These are phyloP conservation scores for Sycophila texana DNA, from an alignment of 2,888 invertebrate species.

Conservation along the genomic window DNA sequence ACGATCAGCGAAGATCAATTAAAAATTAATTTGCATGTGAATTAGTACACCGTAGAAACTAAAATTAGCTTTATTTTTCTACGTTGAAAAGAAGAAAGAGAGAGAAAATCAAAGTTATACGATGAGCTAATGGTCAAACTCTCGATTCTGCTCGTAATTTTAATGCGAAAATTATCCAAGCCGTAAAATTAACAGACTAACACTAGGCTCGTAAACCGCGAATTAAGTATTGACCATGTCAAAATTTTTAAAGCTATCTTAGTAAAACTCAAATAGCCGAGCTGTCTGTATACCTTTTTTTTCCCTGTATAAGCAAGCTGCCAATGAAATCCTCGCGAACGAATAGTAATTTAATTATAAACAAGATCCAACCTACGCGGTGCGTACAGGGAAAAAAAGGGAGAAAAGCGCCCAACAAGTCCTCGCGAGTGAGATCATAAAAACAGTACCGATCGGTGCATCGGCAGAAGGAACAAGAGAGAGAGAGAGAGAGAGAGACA, in stretches of 20 bases:
- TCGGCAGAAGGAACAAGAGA: not conserved
- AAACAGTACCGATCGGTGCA: conserved; percentile 15
- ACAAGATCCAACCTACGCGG: not conserved
- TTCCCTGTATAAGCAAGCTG: conserved; percentile 3
- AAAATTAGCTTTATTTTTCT: no score
- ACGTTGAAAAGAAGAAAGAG: no score
- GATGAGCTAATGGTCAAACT: no score
- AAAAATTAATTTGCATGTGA: no score
- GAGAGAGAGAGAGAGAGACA: not conserved
- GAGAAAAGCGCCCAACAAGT: not conserved
- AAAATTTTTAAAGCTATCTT: not conserved
- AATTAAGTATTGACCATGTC: conserved; percentile 6
- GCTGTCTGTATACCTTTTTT: not conserved
- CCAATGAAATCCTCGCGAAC: not conserved
- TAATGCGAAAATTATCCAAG: conserved; percentile 5
- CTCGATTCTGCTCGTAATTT: conserved; percentile 3
- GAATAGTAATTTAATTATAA: conserved; percentile 39
- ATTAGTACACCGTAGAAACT: no score
- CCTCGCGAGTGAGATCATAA: conserved; percentile 2
- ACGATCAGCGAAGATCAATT: no score
- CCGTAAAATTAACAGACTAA: conserved; percentile 8
- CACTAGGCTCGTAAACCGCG: not conserved
- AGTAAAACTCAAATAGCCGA: not conserved
- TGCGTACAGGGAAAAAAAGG: not conserved
- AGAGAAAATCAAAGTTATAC: no score